Base-by-base conservation (phyloP, 1,140 invertebrate species). In the Portunus trituberculatus region DNA sequence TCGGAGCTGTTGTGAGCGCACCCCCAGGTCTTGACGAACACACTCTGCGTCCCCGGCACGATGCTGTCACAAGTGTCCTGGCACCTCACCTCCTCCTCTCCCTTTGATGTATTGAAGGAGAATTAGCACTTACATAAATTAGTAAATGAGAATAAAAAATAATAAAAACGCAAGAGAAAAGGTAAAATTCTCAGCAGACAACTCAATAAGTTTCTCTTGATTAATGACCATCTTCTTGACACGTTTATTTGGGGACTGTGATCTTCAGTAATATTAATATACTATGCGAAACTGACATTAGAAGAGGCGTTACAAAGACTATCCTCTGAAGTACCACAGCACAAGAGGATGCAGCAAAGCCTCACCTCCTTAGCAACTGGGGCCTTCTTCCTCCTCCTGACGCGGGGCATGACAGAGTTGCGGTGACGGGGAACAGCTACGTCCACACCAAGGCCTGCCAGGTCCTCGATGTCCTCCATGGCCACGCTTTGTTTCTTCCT, bases 21-120 rank as follows among this genome's bases (percentile, higher is more conserved):
- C 20, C 99, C 99, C 99, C 99, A 99, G 89, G 99, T 99, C 97
- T 99, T 99, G 0, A 99, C 97, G 97, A 98, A 99, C 88, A 99
- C 98, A 95, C 97, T 98, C 97, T 99, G 98, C 0, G 98, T 99
- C n/a, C 99, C 99, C 97, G 98, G 98, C 90, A 99, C 98, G 93
- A 98, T 97, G 97, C 98, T 98, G 92, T 92, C 93, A 90, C 91
- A 95, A 28, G 91, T 91, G 31, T 39, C 32, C 31, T 86, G 48
- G 92, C 52, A 88, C 31, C n/a, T 86, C 8, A 32, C 31, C 86
- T 95, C 94, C 14, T 39, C 92, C 52, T 52, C 39, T 31, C 29
- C 39, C 84, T 93, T 76, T 84, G n/a, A 84, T 84, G 8, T 25
- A 84, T 84, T 25, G 31, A 12, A 14, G 82, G 82, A 0, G n/a